Evolutionary conservation across 2,888 invertebrate species (phyloP), one percentile per base, ranked within the genome.

Genomic region (Camptogramma bilineatum): DNA sequence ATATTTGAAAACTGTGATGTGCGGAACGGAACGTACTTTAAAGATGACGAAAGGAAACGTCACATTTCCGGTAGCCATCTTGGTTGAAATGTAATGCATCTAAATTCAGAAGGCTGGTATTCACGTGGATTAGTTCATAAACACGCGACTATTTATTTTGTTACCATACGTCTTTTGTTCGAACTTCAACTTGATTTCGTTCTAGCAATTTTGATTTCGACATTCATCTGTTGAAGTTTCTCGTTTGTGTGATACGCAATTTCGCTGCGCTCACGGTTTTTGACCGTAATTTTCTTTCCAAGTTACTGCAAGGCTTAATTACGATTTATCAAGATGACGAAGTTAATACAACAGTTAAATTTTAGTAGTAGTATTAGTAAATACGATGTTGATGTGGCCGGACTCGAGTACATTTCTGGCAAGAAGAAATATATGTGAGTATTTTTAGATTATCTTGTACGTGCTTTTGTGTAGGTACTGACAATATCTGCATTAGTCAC

Each of bases 281-380:
- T 76, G 73, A 81, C 91, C 91, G 91, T 91, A 79, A 82, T 85
- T 88, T 90, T 84, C 78, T 69, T 75, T 75, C 72, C 72, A 66
- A 84, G 86, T 90, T 83, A 70, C 70, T 78, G 73, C 82, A 90
- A 88, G 91, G 91, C 92, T 86, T 84, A 91, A 93, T 61, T 91
- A 92, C 91, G 91, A 81, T 79, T 91, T 74, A 65, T 75, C 90
- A 93, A 82, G 85, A 93, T 93, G 93, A 93, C 92, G 83, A 93
- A 93, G 90, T 87, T 93, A 82, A 84, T 93, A 85, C 91, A 91
- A 84, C 92, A 92, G 80, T 92, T 93, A 89, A 88, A 86, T 84
- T 93, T 92, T 91, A 93, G 91, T 91, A 93, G 90, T 93, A 93
- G 88, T 91, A 89, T 88, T 92, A 93, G 87, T 92, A 91, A 84